Evolutionary conservation across 1,140 invertebrate genomes (phyloP).

Genomic region (Proctacanthus coquilletti): DNA sequence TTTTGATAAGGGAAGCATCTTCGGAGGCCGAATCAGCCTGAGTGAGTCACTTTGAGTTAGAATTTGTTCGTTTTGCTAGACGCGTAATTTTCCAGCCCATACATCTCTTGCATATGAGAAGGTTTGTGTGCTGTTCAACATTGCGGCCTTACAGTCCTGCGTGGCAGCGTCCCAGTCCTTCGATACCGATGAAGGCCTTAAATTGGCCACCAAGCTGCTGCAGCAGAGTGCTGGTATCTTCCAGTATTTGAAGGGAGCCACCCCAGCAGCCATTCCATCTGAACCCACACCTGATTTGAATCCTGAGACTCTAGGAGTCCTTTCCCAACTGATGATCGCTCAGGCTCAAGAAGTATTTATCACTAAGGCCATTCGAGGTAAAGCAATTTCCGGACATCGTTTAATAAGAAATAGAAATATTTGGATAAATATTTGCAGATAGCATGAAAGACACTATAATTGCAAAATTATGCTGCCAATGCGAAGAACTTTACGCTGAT

Average conservation of each 20-base stretch:
- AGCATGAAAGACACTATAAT: conserved; percentile 87
- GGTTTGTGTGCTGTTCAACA: conserved; percentile 93
- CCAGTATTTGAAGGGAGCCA: conserved; percentile 68
- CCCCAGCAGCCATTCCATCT: conserved; percentile 74
- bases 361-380: conserved; percentile 82
- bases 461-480: conserved; percentile 82
- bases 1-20: conserved; percentile 90
- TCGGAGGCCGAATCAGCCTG: conserved; percentile 81
- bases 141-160: conserved; percentile 83
- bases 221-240: conserved; percentile 91
- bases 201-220: conserved; percentile 80
- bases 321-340: conserved; percentile 83
- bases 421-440: conserved; percentile 51
- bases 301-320: conserved; percentile 75
- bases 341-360: conserved; percentile 97
- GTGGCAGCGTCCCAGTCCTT: conserved; percentile 73
- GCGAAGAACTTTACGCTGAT: conserved; percentile 87
- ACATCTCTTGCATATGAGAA: conserved; percentile 82
- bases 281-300: conserved; percentile 91
- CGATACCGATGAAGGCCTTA: conserved; percentile 86
- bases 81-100: conserved; percentile 49
- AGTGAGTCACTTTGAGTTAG: conserved; percentile 51
- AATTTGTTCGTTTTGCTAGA: conserved; percentile 1
- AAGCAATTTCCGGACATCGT: too few species aligned
- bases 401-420: too few species aligned